Evolutionary conservation across 2,797 vertebrate species (phyloP).

Genomic region (Sarcophilus harrisii): DNA sequence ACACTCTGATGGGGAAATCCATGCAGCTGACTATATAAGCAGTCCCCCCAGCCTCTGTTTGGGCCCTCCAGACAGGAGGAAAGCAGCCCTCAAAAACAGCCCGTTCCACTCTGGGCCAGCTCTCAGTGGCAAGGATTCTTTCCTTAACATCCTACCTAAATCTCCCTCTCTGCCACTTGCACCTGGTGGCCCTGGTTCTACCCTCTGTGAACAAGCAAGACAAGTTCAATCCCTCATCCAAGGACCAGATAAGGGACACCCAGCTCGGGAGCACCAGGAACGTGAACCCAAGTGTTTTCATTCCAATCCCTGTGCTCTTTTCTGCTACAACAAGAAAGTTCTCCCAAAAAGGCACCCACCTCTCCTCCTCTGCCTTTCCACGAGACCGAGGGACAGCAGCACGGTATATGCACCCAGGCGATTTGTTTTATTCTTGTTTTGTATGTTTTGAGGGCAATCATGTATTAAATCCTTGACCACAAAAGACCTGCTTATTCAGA

Average conservation of each 20-base stretch:
- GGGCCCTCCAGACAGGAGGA: not conserved
- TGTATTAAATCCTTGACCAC: not conserved
- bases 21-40: not conserved
- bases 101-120: not conserved
- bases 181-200: not conserved
- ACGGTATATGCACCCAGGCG: not conserved
- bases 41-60: not conserved
- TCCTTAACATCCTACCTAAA: not conserved
- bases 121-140: not conserved
- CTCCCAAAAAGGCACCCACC: not conserved
- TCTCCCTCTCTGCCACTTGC: not conserved
- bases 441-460: not conserved
- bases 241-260: not conserved
- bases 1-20: not conserved
- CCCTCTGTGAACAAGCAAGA: not conserved
- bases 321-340: not conserved
- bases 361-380: not conserved
- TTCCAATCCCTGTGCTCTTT: not conserved
- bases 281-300: not conserved
- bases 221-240: not conserved
- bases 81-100: not conserved
- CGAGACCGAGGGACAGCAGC: not conserved
- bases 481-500: not conserved
- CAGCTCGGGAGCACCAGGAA: not conserved
- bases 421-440: not conserved